Conservation (phyloP, 2,113 vertebrate genomes). For the Eclectus roratus region DNA sequence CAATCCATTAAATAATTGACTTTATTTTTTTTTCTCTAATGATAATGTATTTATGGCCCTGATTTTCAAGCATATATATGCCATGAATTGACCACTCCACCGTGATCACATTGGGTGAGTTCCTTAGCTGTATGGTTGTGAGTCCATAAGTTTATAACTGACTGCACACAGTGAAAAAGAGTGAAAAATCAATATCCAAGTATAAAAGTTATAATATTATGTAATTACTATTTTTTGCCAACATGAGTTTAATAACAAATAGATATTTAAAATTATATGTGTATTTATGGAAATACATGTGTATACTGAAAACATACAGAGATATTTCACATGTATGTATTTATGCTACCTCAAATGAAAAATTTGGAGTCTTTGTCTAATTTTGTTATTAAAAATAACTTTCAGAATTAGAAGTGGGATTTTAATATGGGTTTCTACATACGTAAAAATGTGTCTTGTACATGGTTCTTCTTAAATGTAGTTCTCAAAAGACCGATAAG, state of each 20-base stretch:
- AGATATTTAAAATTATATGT: neutral
- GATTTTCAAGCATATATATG: neutral
- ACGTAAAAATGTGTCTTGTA: neutral
- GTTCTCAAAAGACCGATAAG: neutral
- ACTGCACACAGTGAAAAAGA: neutral
- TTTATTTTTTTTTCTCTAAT: neutral
- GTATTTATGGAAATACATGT: neutral
- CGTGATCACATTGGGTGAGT: neutral
- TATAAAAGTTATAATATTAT: neutral
- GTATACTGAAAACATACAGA: neutral
- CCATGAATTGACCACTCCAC: neutral
- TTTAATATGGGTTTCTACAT: neutral
- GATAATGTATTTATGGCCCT: neutral
- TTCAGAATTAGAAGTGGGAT: neutral
- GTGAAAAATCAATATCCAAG: neutral
- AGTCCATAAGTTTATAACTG: neutral
- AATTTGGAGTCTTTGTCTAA: neutral
- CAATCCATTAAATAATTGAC: neutral
- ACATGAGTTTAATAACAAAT: neutral
- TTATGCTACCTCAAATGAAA: neutral
- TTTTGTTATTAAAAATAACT: neutral
- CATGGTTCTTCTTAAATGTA: neutral
- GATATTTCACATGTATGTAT: accelerated
- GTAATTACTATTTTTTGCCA: neutral
- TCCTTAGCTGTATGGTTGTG: neutral